Base-by-base conservation (phyloP, 2,113 vertebrate genomes). In the Pelodiscus sinensis region DNA sequence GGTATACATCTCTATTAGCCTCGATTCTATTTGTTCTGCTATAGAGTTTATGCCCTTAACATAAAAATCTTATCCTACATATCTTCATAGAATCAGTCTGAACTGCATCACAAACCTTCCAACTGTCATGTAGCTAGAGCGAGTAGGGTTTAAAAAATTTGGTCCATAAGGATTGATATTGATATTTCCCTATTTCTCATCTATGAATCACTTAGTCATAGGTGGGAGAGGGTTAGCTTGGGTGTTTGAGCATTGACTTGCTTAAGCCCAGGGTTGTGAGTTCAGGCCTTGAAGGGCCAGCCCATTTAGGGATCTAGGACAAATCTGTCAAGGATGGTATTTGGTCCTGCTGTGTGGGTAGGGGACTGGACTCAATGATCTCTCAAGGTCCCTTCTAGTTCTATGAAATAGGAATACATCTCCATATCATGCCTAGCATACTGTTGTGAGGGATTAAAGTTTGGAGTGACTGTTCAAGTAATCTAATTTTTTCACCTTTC, bases 21-120 rank as follows among this genome's bases (percentile, higher is more conserved):
- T 87, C n/a, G 44, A 94, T 86, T 91, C 82, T 52, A 94, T 93
- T 96, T 91, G 79, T 93, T 65, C 25, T 91, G 83, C 31, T 92
- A 19, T 24, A 84, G 11, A 90, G 25, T 82, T n/a, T n/a, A n/a
- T n/a, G n/a, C n/a, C n/a, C n/a, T n/a, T n/a, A n/a, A n/a, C n/a
- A n/a, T n/a, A n/a, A 82, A 96, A 91, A 83, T 50, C 29, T 16
- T 79, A n/a, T 55, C 21, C n/a, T 90, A 18, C 50, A 80, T 90
- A 27, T 87, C 78, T 88, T 16, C 80, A 21, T 82, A 83, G 89
- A 71, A 85, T 38, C 16, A 93, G 94, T 75, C 10, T 44, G 35
- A 75, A 15, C 21, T 35, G 44, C 22, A 75, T 75, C n/a, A 75
- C 11, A 10, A 44, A 21, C 35, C 71, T 75, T 12, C 22, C 35